phyloP scores from a whole-genome alignment of 2,888 invertebrate genomes.

The Zygaena filipendulae region DNA sequence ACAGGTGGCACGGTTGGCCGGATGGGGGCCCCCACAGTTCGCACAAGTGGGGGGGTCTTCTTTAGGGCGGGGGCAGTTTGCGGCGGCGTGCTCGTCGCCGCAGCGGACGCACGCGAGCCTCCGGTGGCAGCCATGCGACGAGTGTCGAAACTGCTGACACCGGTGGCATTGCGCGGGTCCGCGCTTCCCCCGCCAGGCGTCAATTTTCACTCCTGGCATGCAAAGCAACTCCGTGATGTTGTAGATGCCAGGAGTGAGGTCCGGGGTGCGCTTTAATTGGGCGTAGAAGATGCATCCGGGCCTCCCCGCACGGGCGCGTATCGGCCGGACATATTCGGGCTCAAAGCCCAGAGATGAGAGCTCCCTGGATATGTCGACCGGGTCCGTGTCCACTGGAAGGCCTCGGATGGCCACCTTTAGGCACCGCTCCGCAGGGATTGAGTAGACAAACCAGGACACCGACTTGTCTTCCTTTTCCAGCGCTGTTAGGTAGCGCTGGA shows the following conservation, averaged over 20 bases:
- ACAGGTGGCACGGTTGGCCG: too few species aligned
- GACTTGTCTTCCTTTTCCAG: too few species aligned
- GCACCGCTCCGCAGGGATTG: constrained; percentile 7
- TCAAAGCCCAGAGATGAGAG: constrained; percentile 4
- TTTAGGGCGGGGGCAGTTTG: too few species aligned
- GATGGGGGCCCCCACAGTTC: too few species aligned
- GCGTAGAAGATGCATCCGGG: constrained; percentile 11
- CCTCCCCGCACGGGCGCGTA: constrained; percentile 4
- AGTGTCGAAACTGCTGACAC: too few species aligned
- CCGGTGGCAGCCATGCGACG: too few species aligned
- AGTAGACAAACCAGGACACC: constrained; percentile 14
- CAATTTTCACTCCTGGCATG: constrained; percentile 7
- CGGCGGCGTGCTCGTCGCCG: too few species aligned
- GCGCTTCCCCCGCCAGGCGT: too few species aligned
- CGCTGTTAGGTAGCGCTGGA: too few species aligned
- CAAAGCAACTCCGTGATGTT: constrained; percentile 5
- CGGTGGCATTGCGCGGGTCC: too few species aligned
- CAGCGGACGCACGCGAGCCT: too few species aligned
- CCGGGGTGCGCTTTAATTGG: neutral
- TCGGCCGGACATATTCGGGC: constrained; percentile 4
- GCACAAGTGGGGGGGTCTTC: too few species aligned
- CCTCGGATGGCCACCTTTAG: constrained; percentile 15
- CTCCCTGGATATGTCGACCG: constrained; percentile 2
- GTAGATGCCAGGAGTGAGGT: constrained; percentile 7
- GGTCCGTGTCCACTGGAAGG: constrained; percentile 11